Percentiles rank a stretch among this genome's conserved stretches.
These are phyloP conservation scores for Cepphus grylle DNA, from an alignment of 2,113 vertebrate species.

Conservation along the genomic window DNA sequence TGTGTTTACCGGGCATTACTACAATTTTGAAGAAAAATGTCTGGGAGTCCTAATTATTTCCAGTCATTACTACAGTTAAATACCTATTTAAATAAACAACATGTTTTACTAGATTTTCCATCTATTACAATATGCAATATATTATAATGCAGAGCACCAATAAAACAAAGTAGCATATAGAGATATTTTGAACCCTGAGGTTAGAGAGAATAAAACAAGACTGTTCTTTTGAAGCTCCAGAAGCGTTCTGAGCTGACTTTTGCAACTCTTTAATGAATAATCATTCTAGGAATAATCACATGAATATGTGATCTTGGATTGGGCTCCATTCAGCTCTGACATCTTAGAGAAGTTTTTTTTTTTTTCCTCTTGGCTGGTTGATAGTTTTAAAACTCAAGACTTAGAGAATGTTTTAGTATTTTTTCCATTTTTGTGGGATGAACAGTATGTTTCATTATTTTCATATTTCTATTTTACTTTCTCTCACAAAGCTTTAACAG, in stretches of 20 bases:
- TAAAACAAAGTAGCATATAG: neutral
- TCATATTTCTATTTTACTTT: neutral
- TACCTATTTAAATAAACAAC: conserved; percentile 33
- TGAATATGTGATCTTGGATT: neutral
- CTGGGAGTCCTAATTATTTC: conserved; percentile 27
- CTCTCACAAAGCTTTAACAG: neutral
- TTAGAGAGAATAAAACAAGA: conserved; percentile 28
- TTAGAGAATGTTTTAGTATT: neutral
- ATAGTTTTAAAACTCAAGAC: neutral
- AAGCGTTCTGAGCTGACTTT: conserved; percentile 5
- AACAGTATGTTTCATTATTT: neutral
- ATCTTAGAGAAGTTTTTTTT: neutral
- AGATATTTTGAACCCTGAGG: conserved; percentile 59
- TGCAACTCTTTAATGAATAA: conserved; percentile 33
- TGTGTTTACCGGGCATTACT: neutral
- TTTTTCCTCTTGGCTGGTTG: neutral
- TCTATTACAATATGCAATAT: conserved; percentile 8
- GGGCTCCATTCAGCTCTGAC: neutral
- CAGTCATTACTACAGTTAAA: conserved; percentile 25
- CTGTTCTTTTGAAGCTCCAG: conserved; percentile 27
- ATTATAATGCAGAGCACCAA: conserved; percentile 19
- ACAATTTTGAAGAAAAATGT: neutral
- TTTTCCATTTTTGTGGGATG: neutral
- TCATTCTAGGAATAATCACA: neutral
- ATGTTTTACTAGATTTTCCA: conserved; percentile 43